phyloP scores from a whole-genome alignment of 1,140 invertebrate genomes.

The Lepeophtheirus salmonis region DNA sequence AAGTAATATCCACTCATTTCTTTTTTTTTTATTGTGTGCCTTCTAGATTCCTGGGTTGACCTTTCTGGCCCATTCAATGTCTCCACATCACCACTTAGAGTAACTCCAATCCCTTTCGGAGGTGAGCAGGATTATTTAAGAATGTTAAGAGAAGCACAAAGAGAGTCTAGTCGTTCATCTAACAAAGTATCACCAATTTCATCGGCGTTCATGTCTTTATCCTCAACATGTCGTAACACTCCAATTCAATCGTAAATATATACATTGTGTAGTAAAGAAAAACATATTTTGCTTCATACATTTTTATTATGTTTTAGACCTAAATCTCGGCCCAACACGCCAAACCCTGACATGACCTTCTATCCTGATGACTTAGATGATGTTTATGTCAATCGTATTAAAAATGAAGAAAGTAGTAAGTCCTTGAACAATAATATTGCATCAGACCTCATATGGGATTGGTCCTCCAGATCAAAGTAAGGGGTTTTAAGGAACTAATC shows the following conservation, averaged over 20 bases:
- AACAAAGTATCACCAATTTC: constrained; percentile 38
- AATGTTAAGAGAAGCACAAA: constrained; percentile 59
- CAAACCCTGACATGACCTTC: constrained; percentile 50
- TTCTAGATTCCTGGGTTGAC: constrained; percentile 14
- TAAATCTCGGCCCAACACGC: constrained; percentile 74
- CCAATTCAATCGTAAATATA: constrained; percentile 24
- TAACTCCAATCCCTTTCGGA: constrained; percentile 21
- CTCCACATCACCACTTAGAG: neutral
- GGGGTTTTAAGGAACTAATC: no score
- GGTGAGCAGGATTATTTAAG: constrained; percentile 54
- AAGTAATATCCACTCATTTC: neutral
- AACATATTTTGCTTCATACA: constrained; percentile 3
- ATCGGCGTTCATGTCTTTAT: constrained; percentile 34
- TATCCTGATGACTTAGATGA: constrained; percentile 45
- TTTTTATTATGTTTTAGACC: constrained; percentile 37
- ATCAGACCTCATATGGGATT: constrained; percentile 11
- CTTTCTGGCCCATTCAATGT: neutral
- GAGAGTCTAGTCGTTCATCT: constrained; percentile 64
- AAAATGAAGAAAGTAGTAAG: neutral
- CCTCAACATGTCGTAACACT: constrained; percentile 48
- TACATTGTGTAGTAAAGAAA: neutral
- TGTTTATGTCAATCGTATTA: constrained; percentile 47
- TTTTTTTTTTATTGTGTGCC: neutral
- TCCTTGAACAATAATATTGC: neutral
- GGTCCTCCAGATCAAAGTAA: constrained; percentile 10